These are phyloP conservation scores for Sinocyclocheilus rhinocerous DNA, from an alignment of 2,113 vertebrate species.

Conservation along the genomic window DNA sequence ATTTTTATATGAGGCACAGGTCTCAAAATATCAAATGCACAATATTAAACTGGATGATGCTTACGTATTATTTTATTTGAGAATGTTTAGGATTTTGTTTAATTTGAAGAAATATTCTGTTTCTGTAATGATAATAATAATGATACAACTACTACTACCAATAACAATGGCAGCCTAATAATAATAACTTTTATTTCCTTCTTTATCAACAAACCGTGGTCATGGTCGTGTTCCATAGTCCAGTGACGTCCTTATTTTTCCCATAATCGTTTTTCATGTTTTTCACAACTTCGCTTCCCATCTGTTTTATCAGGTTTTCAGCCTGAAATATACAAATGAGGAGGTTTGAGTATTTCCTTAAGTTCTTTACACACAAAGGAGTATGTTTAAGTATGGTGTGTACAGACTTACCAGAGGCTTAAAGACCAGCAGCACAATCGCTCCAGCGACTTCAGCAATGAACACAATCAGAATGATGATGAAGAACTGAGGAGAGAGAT, in stretches of 20 bases:
- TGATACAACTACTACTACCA: neutral
- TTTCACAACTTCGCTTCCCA: constrained; percentile 61
- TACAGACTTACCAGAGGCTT: constrained; percentile 74
- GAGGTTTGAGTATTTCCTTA: neutral
- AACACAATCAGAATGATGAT: constrained; percentile 79
- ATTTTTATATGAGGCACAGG: neutral
- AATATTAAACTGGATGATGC: neutral
- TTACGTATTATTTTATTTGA: neutral
- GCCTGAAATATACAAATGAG: constrained; percentile 65
- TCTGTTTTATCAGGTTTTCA: constrained; percentile 64
- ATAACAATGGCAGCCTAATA: neutral
- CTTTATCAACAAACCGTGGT: constrained; percentile 61
- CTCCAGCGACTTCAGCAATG: constrained; percentile 78
- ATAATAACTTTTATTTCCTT: neutral
- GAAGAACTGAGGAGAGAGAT: constrained; percentile 74
- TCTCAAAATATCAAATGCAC: neutral
- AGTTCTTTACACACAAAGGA: neutral
- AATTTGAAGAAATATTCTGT: neutral
- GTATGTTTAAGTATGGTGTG: neutral
- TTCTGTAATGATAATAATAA: neutral
- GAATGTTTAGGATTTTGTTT: neutral
- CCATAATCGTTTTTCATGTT: constrained; percentile 73
- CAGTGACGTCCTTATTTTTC: constrained; percentile 64
- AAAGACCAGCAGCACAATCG: constrained; percentile 78
- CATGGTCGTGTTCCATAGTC: constrained; percentile 78